A percentile compares a stretch with the other conserved stretches of the same genome.
Conservation (phyloP, 64 coral and sea anemone genomes). For the Stichodactyla mertensii region DNA sequence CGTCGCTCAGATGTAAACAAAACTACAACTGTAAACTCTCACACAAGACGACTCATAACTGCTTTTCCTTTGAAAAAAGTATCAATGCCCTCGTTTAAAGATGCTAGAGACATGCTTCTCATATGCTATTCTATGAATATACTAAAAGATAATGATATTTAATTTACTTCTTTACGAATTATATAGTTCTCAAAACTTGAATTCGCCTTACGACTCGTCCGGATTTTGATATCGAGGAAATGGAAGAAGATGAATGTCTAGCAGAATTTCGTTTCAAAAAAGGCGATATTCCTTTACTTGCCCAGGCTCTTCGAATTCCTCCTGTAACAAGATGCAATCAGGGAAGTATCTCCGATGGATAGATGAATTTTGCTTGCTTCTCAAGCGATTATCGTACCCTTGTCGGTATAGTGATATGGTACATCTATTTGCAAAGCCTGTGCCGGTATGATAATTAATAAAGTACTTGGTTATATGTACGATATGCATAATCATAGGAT, state of each 20-base stretch:
- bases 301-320: background rate
- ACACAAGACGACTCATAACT: too few relatives aligned
- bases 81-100: too few relatives aligned
- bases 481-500: background rate
- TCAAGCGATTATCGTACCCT: conserved; percentile 26
- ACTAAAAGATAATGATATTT: conserved; percentile 11
- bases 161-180: background rate
- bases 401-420: conserved; percentile 21
- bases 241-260: conserved; percentile 20
- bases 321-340: background rate
- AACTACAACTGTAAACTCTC: too few relatives aligned
- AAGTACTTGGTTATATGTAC: conserved; percentile 7
- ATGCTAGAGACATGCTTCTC: too few relatives aligned
- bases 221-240: conserved; percentile 20
- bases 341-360: conserved; percentile 2
- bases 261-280: conserved; percentile 33
- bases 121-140: too few relatives aligned
- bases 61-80: too few relatives aligned
- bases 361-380: conserved; percentile 19
- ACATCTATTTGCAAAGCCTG: conserved; percentile 16
- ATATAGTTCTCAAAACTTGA: conserved; percentile 17
- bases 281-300: conserved; percentile 24
- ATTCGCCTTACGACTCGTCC: conserved; percentile 25
- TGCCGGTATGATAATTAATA: conserved; percentile 28
- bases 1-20: too few relatives aligned